phyloP scores from a whole-genome alignment of 2,888 invertebrate genomes.

The Tinea semifulvella region DNA sequence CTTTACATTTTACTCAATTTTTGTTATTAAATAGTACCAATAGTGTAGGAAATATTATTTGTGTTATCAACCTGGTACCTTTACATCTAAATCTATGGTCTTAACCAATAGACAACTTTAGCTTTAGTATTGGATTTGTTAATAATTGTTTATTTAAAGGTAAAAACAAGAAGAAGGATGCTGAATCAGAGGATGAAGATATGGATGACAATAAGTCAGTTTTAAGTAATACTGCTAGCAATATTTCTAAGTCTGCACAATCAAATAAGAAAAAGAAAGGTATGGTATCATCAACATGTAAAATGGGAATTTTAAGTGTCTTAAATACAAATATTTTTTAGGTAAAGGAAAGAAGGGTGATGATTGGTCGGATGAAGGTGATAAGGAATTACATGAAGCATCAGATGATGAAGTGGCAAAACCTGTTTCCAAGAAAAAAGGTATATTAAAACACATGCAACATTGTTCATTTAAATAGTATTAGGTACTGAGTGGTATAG shows the following conservation, averaged over 20 bases:
- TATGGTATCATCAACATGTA: too few relatives aligned
- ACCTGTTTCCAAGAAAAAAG: constrained; percentile 56
- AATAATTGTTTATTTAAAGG: constrained; percentile 30
- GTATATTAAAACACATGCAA: too few relatives aligned
- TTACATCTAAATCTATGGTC: too few relatives aligned
- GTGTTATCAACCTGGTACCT: too few relatives aligned
- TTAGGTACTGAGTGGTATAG: too few relatives aligned
- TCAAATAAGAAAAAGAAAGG: constrained; percentile 60
- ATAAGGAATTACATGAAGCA: constrained; percentile 46
- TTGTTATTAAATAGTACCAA: too few relatives aligned
- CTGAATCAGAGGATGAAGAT: constrained; percentile 49
- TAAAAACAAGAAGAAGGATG: constrained; percentile 55
- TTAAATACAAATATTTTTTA: constrained; percentile 16
- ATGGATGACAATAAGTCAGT: constrained; percentile 43
- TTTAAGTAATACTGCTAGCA: constrained; percentile 35
- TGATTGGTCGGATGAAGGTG: constrained; percentile 64
- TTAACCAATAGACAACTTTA: too few relatives aligned
- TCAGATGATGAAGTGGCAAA: constrained; percentile 50
- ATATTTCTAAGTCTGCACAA: constrained; percentile 30
- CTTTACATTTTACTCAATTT: too few relatives aligned
- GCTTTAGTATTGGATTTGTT: constrained; percentile 5
- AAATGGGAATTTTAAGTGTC: too few relatives aligned
- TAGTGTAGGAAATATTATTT: too few relatives aligned
- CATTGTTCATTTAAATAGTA: too few relatives aligned
- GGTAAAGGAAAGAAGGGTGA: constrained; percentile 61